Base-by-base conservation (phyloP, 2,888 invertebrate genomes). In the Conchocele bisecta region DNA sequence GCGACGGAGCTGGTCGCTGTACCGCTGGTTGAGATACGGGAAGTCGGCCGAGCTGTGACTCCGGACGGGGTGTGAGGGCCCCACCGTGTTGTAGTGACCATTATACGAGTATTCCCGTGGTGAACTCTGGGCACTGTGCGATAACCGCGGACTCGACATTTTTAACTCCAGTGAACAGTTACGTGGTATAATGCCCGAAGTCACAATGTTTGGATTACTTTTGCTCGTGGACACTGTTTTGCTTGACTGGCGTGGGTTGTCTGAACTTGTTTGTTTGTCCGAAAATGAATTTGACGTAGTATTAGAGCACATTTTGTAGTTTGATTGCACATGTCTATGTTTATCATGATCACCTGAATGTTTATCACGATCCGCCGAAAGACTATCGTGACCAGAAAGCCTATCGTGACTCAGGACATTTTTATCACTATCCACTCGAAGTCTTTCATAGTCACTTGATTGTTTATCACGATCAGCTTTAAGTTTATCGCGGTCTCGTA, bases 31-130 rank as follows among this genome's bases (percentile, higher is more conserved):
- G 29, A 82, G 71, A 54, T 75, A 81, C 2, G 81, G 76, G 53
- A 86, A 84, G 54, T 88, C 87, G 56, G 83, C 81, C 77, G 86
- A 86, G 51, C 84, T 83, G 48, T 79, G 79, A 0, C 83, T 77
- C 13, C 83, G 78, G 44, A 82, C 42, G 0, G 82, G 73, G n/a
- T 79, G 75, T 33, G 82, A 76, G n/a, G n/a, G n/a, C 3, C 78
- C 75, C 4, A 74, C 72, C 2, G 80, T 72, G 58, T 81, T 81
- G 60, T 67, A 79, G 65, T 79, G 63, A 28, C 28, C 57, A 26
- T 50, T 68, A 39, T 63, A 58, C 20, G 61, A 50, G 22, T 31
- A 28, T 29, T 33, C 41, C 24, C 46, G 53, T 29, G 70, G 65
- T 5, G 48, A 51, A 22, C 48, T 54, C 29, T 63, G 44, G 64